A percentile compares a stretch with the other conserved stretches of the same genome.
phyloP scores from a whole-genome alignment of 2,113 vertebrate genomes.

The Pampusana beccarii region DNA sequence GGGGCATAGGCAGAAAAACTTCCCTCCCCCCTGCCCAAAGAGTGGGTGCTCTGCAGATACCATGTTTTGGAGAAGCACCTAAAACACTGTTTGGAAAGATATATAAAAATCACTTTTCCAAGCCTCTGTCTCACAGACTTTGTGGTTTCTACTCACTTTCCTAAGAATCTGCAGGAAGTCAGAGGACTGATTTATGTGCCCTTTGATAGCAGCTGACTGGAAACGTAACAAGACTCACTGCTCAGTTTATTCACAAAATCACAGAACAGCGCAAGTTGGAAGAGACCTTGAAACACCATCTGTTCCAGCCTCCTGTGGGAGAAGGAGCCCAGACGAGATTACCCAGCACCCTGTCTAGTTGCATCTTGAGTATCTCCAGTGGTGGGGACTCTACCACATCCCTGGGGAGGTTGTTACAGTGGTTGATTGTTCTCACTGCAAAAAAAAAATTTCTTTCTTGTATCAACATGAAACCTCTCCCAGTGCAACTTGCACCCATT shows the following conservation, averaged over 20 bases:
- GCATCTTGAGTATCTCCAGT: background rate
- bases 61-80: background rate
- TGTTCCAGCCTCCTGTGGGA: background rate
- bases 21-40: background rate
- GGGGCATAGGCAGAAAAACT: background rate
- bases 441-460: background rate
- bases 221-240: background rate
- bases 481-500: background rate
- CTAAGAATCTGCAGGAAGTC: background rate
- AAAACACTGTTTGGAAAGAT: background rate
- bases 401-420: background rate
- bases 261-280: background rate
- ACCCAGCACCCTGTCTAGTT: background rate
- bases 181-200: background rate
- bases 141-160: background rate
- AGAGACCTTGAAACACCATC: background rate
- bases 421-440: background rate
- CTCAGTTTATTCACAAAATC: background rate
- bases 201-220: background rate
- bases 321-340: background rate
- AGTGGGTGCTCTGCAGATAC: background rate
- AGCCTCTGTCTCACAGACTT: background rate
- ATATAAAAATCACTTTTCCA: background rate
- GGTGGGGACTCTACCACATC: background rate
- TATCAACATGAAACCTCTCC: background rate